Conservation (phyloP, 2,797 vertebrate species). For the Schizothorax lantsangensis region DNA sequence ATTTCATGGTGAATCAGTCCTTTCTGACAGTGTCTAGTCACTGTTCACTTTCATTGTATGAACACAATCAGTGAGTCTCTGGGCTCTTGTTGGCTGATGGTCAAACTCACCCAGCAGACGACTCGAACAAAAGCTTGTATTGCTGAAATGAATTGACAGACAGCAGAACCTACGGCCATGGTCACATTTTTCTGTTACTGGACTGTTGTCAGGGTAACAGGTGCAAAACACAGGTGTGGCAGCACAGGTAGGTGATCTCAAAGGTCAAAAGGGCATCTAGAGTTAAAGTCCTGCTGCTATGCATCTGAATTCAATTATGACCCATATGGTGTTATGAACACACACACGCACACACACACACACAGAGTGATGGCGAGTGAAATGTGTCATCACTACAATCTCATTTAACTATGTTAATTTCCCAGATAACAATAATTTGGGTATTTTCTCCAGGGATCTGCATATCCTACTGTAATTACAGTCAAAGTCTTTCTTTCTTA, state of each 20-base stretch:
- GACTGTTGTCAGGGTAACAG: conserved; percentile 44
- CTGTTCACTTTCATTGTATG: background rate
- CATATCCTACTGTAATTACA: background rate
- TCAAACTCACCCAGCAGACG: background rate
- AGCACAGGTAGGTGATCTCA: background rate
- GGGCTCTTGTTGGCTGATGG: background rate
- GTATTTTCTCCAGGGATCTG: background rate
- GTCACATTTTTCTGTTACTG: conserved; percentile 1
- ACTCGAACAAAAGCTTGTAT: conserved; percentile 5
- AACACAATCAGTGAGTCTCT: background rate
- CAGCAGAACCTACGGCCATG: background rate
- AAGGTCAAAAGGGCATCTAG: conserved; percentile 9
- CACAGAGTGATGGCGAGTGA: background rate
- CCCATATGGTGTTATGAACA: conserved; percentile 8
- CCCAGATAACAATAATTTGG: background rate
- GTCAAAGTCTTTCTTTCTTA: background rate
- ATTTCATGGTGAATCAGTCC: background rate
- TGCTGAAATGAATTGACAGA: background rate
- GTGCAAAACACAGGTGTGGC: conserved; percentile 14
- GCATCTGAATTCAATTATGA: background rate
- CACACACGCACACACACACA: background rate
- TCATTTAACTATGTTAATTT: background rate
- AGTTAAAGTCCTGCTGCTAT: conserved; percentile 31
- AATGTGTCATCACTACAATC: conserved; percentile 7
- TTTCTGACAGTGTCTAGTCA: background rate